These are phyloP conservation scores for Neodiprion pinetum DNA, from an alignment of 1,140 invertebrate species.

Conservation along the genomic window DNA sequence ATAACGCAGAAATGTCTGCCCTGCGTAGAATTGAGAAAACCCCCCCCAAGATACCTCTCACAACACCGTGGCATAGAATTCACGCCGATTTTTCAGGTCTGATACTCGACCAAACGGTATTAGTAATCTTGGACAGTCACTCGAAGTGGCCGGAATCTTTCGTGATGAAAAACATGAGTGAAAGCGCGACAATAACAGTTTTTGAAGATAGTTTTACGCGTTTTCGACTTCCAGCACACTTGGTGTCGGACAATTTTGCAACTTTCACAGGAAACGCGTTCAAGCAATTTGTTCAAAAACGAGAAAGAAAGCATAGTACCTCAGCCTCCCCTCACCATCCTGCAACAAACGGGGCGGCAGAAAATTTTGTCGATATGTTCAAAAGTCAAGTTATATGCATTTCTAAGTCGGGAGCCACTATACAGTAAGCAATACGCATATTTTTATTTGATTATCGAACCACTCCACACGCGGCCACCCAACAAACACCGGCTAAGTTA, in stretches of 20 bases:
- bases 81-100: constrained; percentile 23
- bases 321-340: constrained; percentile 30
- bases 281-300: constrained; percentile 35
- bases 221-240: constrained; percentile 42
- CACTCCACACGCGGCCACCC: constrained; percentile 19
- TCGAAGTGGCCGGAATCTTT: constrained; percentile 17
- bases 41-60: constrained; percentile 32
- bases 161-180: constrained; percentile 7
- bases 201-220: constrained; percentile 8
- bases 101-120: constrained; percentile 15
- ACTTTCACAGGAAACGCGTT: constrained; percentile 41
- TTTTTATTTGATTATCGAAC: constrained; percentile 18
- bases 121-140: constrained; percentile 20
- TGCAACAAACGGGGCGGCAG: constrained; percentile 30
- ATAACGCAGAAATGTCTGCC: constrained; percentile 26
- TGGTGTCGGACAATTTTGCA: constrained; percentile 48
- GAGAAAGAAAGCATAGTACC: constrained; percentile 37
- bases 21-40: constrained; percentile 37
- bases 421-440: constrained; percentile 6
- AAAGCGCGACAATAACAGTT: not conserved
- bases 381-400: constrained; percentile 32
- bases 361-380: constrained; percentile 42
- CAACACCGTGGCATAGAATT: constrained; percentile 32
- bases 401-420: not conserved
- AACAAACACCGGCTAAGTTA: constrained; percentile 22